A percentile compares a stretch with the other conserved stretches of the same genome.
phyloP scores from a whole-genome alignment of 2,888 invertebrate species.

The Perdita meconis region DNA sequence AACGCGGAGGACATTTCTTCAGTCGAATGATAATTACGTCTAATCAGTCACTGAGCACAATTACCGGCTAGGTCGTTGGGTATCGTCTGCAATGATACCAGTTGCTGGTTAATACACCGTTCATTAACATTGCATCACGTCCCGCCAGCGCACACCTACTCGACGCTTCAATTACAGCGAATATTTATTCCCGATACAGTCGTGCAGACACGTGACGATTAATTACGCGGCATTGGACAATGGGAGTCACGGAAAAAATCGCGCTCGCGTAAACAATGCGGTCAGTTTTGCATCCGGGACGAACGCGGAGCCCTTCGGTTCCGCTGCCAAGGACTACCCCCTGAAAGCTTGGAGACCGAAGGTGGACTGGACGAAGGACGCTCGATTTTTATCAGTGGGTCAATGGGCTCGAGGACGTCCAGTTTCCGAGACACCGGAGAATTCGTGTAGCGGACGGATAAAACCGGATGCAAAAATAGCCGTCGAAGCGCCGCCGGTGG shows the following conservation, averaged over 20 bases:
- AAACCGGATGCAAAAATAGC: conserved; percentile 55
- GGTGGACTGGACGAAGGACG: background rate
- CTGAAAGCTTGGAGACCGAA: background rate
- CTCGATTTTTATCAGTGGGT: conserved; percentile 46
- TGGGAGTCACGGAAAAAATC: conserved; percentile 2
- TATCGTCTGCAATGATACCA: conserved; percentile 64
- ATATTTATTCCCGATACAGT: conserved; percentile 56
- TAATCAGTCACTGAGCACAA: conserved; percentile 66
- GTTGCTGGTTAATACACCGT: conserved; percentile 63
- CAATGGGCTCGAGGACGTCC: conserved; percentile 41
- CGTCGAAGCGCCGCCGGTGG: conserved; percentile 36
- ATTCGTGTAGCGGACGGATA: conserved; percentile 19
- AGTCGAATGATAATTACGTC: conserved; percentile 63
- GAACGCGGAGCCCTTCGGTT: background rate
- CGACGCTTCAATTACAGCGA: conserved; percentile 61
- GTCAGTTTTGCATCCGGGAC: too few relatives aligned
- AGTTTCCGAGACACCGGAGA: background rate
- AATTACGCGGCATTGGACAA: conserved; percentile 43
- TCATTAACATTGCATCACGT: conserved; percentile 72
- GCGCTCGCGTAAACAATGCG: too few relatives aligned
- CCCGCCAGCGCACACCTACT: conserved; percentile 50
- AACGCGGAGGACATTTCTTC: conserved; percentile 67
- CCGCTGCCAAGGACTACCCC: background rate
- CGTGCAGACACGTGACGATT: conserved; percentile 48
- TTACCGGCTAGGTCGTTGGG: conserved; percentile 51